Evolutionary conservation across 2,113 vertebrate species (phyloP), one percentile per base, ranked within the genome.

Genomic region (Aplodontia rufa): DNA sequence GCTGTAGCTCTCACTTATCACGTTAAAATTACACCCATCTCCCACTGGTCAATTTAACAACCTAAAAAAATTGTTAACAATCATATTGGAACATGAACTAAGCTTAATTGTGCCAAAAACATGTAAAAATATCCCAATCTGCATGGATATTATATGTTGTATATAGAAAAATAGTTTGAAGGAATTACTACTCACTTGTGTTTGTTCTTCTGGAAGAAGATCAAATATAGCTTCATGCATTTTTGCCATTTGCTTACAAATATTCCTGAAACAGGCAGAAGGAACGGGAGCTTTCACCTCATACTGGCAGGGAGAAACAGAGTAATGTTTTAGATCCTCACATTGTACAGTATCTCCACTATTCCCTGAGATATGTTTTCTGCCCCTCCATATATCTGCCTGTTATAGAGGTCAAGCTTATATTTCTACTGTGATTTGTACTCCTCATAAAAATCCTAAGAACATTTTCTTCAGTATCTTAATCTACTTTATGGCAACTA

Each of bases 281-380:
- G 99, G 99, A 98, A 99, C 99, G 1, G 99, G 99, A 68, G 99
- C 99, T 97, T 99, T 99, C 95, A 99, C 99, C 93, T 99, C 99
- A 88, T 99, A 99, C 99, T 99, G 98, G 28, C 81, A 98, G 89
- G 75, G 64, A 81, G 97, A 97, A 90, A 87, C 47, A 95, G 71
- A 95, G 68, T 78, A 66, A 90, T 53, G 58, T 69, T 86, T 86
- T 78, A 93, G 47, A 32, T 95, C 69, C 58, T 93, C 58, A 87
- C 42, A 62, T n/a, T 78, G 35, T 49, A 37, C 42, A 78, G 0
- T 92, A 42, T 88, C 2, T 81, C 35, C 22, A 92, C 0, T 55
- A 3, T n/a, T 91, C 26, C 16, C n/a, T 45, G 20, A 94, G 76
- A 76, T 35, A 80, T 19, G n/a, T 71, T 80, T 86, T 71, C 45